Base-by-base conservation (phyloP, 2,888 invertebrate species). In the Cyaniris semiargus region DNA sequence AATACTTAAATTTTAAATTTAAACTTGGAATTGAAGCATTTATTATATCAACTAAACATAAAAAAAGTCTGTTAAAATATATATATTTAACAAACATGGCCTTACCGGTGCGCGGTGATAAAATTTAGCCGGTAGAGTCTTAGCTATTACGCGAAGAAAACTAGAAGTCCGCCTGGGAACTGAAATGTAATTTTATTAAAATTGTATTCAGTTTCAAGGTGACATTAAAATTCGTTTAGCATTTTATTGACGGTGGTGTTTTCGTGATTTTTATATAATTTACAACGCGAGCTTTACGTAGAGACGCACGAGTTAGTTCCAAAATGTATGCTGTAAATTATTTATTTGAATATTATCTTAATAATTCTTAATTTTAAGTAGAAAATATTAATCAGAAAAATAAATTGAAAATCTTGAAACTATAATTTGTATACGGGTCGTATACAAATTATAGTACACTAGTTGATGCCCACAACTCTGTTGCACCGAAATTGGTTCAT, bases 181-280 rank as follows among this genome's bases (percentile, higher is more conserved):
- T 18, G 53, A 53, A 53, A 53, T 53, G 53, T 53, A 53, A 53
- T 53, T 53, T 53, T 53, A 27, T 66, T 66, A 66, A 66, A 66
- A 27, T 66, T 31, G 3, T 27, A 60, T 23, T 60, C n/a, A 60
- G 13, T 27, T 66, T 66, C 18, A 66, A 66, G 66, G 66, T 66
- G 13, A 66, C 66, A 66, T 66, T 27, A 66, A 66, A 66, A 66
- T 66, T 66, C 66, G 15, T 18, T 66, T 66, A 27, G 27, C 1
- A 27, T 66, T 66, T 66, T 66, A 31, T 66, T 31, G 31, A 6
- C 60, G 10, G 21, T 60, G 23, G 10, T 13, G 15, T 66, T 66
- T 66, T 27, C 27, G 27, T 66, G 27, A 66, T 66, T 66, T 27
- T 66, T 66, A 60, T 60, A 60, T 18, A 66, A 66, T 66, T 66